Conservation (phyloP, 2,888 invertebrate species). For the Teinopalpus imperialis region DNA sequence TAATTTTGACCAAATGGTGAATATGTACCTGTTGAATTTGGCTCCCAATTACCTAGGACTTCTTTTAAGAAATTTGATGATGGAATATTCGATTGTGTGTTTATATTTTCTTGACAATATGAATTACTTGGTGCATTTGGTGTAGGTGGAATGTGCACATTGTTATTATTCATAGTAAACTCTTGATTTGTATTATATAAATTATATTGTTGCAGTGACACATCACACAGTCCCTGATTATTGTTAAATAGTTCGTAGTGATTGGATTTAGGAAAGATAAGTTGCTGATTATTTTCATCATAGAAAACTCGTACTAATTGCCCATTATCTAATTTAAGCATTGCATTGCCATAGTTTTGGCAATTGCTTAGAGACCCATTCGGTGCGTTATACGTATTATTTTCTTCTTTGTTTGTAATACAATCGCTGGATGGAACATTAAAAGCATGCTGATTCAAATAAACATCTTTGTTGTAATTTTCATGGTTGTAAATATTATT, state of each 20-base stretch:
- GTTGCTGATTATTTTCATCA: slow-evolving; percentile 73
- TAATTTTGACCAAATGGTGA: slow-evolving; percentile 87
- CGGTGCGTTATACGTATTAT: slow-evolving; percentile 51
- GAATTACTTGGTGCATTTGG: slow-evolving; percentile 44
- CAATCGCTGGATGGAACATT: slow-evolving; percentile 56
- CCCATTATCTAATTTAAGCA: slow-evolving; percentile 72
- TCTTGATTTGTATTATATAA: slow-evolving; percentile 70
- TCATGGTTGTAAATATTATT: slow-evolving; percentile 60
- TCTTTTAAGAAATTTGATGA: slow-evolving; percentile 85
- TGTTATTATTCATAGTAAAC: slow-evolving; percentile 54
- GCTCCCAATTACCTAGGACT: slow-evolving; percentile 87
- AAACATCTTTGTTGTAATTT: slow-evolving; percentile 64
- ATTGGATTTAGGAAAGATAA: slow-evolving; percentile 70
- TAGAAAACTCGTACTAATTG: slow-evolving; percentile 69
- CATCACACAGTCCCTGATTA: slow-evolving; percentile 60
- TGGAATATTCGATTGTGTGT: slow-evolving; percentile 48
- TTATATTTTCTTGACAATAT: slow-evolving; percentile 51
- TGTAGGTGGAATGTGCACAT: slow-evolving; percentile 44
- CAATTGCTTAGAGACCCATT: slow-evolving; percentile 52
- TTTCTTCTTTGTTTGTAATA: slow-evolving; percentile 56
- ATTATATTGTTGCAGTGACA: slow-evolving; percentile 55
- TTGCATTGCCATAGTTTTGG: slow-evolving; percentile 69
- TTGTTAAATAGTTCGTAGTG: slow-evolving; percentile 74
- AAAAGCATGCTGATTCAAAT: slow-evolving; percentile 62
- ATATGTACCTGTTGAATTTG: slow-evolving; percentile 87